Percentiles rank a stretch among this genome's conserved stretches.
phyloP scores from a whole-genome alignment of 2,888 invertebrate species.

The Scaptodrosophila latifasciaeformis region DNA sequence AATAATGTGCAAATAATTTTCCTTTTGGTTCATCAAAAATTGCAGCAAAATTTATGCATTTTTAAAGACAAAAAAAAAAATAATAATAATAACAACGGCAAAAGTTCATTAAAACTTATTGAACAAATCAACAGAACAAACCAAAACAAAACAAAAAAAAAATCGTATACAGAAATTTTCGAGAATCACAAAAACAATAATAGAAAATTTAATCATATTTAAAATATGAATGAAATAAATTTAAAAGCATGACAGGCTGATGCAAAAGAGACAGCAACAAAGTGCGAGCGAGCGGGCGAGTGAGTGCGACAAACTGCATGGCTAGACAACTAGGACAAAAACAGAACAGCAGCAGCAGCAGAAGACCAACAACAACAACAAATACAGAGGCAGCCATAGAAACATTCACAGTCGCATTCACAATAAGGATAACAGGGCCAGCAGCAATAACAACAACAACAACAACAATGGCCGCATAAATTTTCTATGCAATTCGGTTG shows the following conservation, averaged over 20 bases:
- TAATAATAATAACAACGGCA: constrained; percentile 4
- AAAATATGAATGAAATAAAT: constrained; percentile 37
- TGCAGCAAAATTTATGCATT: constrained; percentile 8
- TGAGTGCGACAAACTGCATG: constrained; percentile 12
- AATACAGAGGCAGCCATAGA: constrained; percentile 63
- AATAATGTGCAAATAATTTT: constrained; percentile 60
- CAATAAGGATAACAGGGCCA: constrained; percentile 7
- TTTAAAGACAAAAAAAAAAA: constrained; percentile 8
- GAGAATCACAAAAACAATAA: constrained; percentile 6
- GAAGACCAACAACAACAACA: constrained; percentile 45
- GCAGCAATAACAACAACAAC: constrained; percentile 43
- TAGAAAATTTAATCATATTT: constrained; percentile 23
- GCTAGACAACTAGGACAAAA: constrained; percentile 15
- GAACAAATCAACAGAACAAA: constrained; percentile 26
- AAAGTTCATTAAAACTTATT: constrained; percentile 51
- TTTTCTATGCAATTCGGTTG: constrained; percentile 49
- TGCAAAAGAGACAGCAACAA: neutral
- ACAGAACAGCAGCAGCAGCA: neutral
- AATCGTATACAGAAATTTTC: constrained; percentile 11
- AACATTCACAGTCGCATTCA: too few species aligned
- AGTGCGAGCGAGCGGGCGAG: constrained; percentile 9
- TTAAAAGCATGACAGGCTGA: constrained; percentile 26
- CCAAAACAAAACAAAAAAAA: constrained; percentile 35
- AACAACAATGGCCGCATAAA: constrained; percentile 65
- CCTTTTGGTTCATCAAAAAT: constrained; percentile 39